Evolutionary conservation across 2,888 invertebrate genomes (phyloP).

Genomic region (Drosophila ezoana): DNA sequence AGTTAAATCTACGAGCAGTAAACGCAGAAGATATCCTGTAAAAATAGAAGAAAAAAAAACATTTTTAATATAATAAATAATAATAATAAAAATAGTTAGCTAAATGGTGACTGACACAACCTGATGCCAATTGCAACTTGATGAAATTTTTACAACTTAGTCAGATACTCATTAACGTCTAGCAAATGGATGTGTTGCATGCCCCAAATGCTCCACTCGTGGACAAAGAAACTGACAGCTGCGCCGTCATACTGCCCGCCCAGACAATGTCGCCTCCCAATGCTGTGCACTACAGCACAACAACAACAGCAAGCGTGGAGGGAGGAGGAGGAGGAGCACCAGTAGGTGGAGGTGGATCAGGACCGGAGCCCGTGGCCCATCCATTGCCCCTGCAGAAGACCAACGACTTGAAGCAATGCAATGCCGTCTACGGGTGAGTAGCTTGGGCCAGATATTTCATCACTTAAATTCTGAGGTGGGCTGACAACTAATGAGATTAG

Average conservation of each 20-base stretch:
- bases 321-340: background rate
- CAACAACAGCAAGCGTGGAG: background rate
- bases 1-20: background rate
- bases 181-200: slow-evolving; percentile 57
- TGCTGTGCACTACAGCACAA: slow-evolving; percentile 52
- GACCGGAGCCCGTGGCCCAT: slow-evolving; percentile 53
- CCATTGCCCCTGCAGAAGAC: slow-evolving; percentile 58
- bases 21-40: slow-evolving; percentile 31
- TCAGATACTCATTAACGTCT: slow-evolving; percentile 1
- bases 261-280: slow-evolving; percentile 22
- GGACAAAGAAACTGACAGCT: slow-evolving; percentile 52
- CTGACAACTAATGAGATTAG: slow-evolving; percentile 58
- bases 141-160: slow-evolving; percentile 18
- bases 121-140: slow-evolving; percentile 34
- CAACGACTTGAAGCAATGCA: slow-evolving; percentile 63
- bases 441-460: slow-evolving; percentile 20
- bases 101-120: slow-evolving; percentile 26
- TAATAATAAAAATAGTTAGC: background rate
- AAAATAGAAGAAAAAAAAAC: slow-evolving; percentile 35
- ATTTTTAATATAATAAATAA: background rate
- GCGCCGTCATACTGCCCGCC: slow-evolving; percentile 61
- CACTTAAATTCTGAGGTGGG: slow-evolving; percentile 4
- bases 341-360: too few species aligned
- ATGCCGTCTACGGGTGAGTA: slow-evolving; percentile 58
- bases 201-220: slow-evolving; percentile 61